Percentiles rank a stretch among this genome's conserved stretches.
Conservation (phyloP, 2,797 vertebrate genomes). For the Microctenopoma steveboyesi region DNA sequence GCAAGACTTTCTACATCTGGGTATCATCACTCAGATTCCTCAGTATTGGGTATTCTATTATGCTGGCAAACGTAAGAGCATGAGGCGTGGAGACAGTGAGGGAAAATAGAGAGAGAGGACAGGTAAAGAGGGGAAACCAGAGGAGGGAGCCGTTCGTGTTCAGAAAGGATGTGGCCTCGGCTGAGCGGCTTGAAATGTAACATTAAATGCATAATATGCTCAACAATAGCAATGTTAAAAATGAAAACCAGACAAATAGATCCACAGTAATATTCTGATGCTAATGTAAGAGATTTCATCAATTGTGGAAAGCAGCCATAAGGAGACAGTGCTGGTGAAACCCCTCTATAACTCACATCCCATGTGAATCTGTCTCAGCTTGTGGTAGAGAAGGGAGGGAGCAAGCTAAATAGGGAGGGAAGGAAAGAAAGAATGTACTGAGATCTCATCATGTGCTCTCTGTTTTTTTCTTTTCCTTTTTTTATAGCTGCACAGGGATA, state of each 20-base stretch:
- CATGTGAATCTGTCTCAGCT: slow-evolving; percentile 77
- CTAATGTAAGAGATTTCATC: slow-evolving; percentile 38
- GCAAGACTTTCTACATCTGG: slow-evolving; percentile 56
- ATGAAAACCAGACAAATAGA: not conserved
- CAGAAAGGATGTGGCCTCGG: slow-evolving; percentile 29
- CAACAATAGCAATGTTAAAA: not conserved
- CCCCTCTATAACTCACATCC: slow-evolving; percentile 67
- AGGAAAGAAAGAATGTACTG: slow-evolving; percentile 72
- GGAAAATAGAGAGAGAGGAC: slow-evolving; percentile 30
- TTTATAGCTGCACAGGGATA: slow-evolving; percentile 64
- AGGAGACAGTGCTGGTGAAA: slow-evolving; percentile 47
- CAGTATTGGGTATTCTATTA: slow-evolving; percentile 63
- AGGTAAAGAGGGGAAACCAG: slow-evolving; percentile 32
- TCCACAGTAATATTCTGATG: slow-evolving; percentile 23
- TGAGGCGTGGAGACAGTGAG: slow-evolving; percentile 37
- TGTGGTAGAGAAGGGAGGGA: slow-evolving; percentile 79
- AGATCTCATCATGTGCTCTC: slow-evolving; percentile 73
- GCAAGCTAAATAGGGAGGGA: slow-evolving; percentile 67
- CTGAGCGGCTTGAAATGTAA: slow-evolving; percentile 15
- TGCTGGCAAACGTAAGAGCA: slow-evolving; percentile 58
- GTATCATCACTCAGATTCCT: slow-evolving; percentile 74
- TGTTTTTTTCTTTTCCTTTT: slow-evolving; percentile 45
- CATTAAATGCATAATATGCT: slow-evolving; percentile 13
- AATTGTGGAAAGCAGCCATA: slow-evolving; percentile 28
- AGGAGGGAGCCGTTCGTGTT: slow-evolving; percentile 60